These are phyloP conservation scores for Exephanes ischioxanthus DNA, from an alignment of 2,888 invertebrate species.

Conservation along the genomic window DNA sequence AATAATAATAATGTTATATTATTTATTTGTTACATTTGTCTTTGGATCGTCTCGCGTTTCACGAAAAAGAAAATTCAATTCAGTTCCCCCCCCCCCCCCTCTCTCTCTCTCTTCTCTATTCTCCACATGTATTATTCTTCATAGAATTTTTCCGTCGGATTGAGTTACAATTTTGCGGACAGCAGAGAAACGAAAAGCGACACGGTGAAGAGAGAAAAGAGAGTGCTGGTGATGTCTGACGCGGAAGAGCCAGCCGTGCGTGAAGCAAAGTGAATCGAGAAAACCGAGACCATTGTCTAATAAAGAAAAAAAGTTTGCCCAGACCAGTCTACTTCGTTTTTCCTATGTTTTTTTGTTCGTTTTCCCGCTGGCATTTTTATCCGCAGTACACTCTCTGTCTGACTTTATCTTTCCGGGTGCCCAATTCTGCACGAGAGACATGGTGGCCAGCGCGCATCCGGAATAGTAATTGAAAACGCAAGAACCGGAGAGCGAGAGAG, in stretches of 20 bases:
- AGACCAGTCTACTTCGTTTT: neutral
- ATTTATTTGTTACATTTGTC: constrained; percentile 9
- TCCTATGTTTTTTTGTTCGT: neutral
- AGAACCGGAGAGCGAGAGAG: constrained; percentile 25
- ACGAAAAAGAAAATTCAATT: neutral
- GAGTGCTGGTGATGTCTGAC: constrained; percentile 21
- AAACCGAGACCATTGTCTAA: constrained; percentile 30
- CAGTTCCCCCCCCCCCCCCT: neutral
- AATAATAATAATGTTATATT: too few species aligned
- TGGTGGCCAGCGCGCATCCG: constrained; percentile 33
- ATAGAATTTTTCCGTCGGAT: neutral
- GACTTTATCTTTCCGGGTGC: neutral
- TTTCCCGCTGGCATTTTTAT: constrained; percentile 46
- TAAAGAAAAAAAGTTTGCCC: constrained; percentile 7
- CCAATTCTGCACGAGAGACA: constrained; percentile 30
- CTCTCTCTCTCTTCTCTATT: neutral
- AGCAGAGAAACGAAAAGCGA: neutral
- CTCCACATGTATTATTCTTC: neutral
- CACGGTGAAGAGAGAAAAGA: neutral
- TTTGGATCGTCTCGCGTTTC: neutral
- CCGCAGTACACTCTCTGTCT: constrained; percentile 24
- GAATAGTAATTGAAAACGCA: constrained; percentile 59
- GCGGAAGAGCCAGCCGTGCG: constrained; percentile 25
- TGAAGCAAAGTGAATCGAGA: constrained; percentile 55
- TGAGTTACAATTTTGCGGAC: constrained; percentile 22